Conservation (phyloP, 2,888 invertebrate genomes). For the Orchesella flavescens region DNA sequence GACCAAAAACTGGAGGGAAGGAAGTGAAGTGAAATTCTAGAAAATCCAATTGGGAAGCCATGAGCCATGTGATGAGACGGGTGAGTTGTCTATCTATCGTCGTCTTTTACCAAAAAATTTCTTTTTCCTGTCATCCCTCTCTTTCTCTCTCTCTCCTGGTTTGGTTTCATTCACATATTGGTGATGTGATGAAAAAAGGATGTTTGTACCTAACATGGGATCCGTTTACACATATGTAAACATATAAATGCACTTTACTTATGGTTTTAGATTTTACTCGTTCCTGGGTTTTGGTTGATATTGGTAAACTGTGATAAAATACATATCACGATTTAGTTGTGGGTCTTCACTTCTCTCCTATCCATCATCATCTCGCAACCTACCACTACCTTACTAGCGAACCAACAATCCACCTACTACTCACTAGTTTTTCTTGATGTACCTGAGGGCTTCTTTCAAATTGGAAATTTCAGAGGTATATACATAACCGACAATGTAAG, state of each 20-base stretch:
- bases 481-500: neutral
- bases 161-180: neutral
- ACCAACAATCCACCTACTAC: too few species aligned
- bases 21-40: conserved; percentile 63
- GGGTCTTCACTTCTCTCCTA: neutral
- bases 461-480: conserved; percentile 34
- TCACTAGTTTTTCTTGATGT: conserved; percentile 12
- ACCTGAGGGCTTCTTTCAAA: conserved; percentile 48
- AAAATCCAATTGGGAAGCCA: conserved; percentile 68
- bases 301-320: too few species aligned
- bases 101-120: conserved; percentile 12
- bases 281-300: neutral
- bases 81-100: conserved; percentile 56
- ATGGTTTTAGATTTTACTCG: neutral
- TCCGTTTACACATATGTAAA: conserved; percentile 10
- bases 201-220: conserved; percentile 18
- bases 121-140: conserved; percentile 49
- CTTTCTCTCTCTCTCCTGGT: neutral
- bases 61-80: conserved; percentile 66
- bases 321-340: neutral
- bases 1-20: conserved; percentile 23
- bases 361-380: neutral
- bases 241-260: neutral
- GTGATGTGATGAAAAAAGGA: conserved; percentile 21
- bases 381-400: too few species aligned